These are phyloP conservation scores for Rhynchonema sp. DNA, from an alignment of 2,888 invertebrate genomes.

Conservation along the genomic window DNA sequence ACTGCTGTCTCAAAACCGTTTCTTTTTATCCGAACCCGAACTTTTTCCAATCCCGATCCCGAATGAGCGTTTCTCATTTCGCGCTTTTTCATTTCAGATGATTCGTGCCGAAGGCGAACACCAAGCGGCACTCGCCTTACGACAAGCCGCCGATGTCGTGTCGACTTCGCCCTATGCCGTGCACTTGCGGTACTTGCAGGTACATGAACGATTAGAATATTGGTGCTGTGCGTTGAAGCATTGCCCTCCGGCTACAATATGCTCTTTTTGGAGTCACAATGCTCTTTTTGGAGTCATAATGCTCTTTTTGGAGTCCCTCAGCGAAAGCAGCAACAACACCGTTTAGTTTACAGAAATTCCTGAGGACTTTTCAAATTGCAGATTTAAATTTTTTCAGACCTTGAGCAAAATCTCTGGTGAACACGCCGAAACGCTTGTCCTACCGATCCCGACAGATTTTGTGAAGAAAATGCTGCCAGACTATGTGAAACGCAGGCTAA, in stretches of 20 bases:
- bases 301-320: neutral
- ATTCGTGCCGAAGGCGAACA: neutral
- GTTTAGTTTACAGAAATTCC: no score
- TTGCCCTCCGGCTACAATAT: no score
- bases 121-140: neutral
- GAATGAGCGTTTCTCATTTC: no score
- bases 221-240: no score
- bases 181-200: neutral
- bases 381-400: neutral
- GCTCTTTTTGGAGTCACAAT: no score
- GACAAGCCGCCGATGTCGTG: neutral
- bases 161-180: neutral
- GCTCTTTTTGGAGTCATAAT: no score
- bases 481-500: neutral
- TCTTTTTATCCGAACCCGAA: no score
- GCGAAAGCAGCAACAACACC: neutral
- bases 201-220: no score
- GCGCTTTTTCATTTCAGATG: no score
- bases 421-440: neutral
- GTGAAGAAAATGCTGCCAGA: neutral
- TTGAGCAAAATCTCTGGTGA: neutral
- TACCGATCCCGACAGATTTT: neutral
- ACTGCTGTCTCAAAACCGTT: no score
- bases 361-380: no score
- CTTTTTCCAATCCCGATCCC: no score